Evolutionary conservation across 2,113 vertebrate species (phyloP).

Genomic region (Semnornis frantzii): DNA sequence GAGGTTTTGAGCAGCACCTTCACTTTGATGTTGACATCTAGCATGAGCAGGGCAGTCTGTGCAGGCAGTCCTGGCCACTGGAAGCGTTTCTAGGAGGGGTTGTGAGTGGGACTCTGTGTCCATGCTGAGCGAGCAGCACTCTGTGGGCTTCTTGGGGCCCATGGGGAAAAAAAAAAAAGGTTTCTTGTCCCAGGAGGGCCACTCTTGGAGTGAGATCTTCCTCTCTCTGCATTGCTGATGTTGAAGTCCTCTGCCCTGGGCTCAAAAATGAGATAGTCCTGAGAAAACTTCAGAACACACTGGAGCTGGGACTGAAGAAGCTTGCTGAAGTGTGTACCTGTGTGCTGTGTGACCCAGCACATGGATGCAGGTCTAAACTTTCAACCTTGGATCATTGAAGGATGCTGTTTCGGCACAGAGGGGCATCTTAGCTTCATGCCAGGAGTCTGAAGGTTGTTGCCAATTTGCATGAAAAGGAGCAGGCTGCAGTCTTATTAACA

Average conservation of each 20-base stretch:
- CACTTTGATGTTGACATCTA: not conserved
- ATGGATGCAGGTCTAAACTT: not conserved
- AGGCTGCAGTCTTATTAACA: constrained; percentile 29
- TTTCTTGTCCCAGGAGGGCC: not conserved
- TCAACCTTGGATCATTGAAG: not conserved
- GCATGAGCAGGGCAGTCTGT: not conserved
- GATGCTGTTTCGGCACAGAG: not conserved
- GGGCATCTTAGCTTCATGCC: not conserved
- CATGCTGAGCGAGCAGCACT: rapidly evolving
- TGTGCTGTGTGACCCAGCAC: not conserved
- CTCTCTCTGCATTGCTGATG: not conserved
- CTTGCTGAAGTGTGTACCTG: not conserved
- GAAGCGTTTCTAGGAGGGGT: not conserved
- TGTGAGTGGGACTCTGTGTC: not conserved
- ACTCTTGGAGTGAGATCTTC: not conserved
- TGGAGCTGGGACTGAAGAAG: not conserved
- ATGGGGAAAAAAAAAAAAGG: not conserved
- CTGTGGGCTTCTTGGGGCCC: rapidly evolving
- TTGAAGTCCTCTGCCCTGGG: not conserved
- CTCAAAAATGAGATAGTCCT: not conserved
- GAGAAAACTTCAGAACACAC: not conserved
- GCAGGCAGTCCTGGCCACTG: not conserved
- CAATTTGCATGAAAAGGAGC: constrained; percentile 7
- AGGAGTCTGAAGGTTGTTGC: not conserved
- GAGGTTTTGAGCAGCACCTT: rapidly evolving